phyloP scores from a whole-genome alignment of 2,888 invertebrate species.

The Dendrolimus houi region DNA sequence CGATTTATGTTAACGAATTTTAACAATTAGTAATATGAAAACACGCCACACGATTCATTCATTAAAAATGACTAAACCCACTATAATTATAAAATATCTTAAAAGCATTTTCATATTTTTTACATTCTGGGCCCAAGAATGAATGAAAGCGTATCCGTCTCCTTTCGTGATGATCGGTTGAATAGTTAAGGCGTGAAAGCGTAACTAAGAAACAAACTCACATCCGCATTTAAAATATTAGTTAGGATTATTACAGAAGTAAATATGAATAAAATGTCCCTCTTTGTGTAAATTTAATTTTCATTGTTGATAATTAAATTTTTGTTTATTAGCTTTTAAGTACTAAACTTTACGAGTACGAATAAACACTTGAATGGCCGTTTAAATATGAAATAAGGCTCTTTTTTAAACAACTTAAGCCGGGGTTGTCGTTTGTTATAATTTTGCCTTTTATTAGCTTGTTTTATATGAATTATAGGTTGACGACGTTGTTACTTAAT shows the following conservation, averaged over 20 bases:
- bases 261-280: not conserved
- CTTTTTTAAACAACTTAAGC: not conserved
- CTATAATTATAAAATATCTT: too few species aligned
- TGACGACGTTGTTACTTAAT: too few species aligned
- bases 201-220: not conserved
- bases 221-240: not conserved
- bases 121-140: not conserved
- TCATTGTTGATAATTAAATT: conserved; percentile 19
- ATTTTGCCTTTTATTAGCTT: not conserved
- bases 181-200: too few species aligned
- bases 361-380: not conserved
- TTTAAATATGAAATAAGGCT: not conserved
- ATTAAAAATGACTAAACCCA: too few species aligned
- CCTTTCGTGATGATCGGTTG: too few species aligned
- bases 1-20: too few species aligned
- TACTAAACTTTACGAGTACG: not conserved
- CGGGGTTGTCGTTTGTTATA: not conserved
- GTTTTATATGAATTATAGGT: not conserved
- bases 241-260: not conserved
- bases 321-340: conserved; percentile 7
- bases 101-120: not conserved
- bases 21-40: too few species aligned
- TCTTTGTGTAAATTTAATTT: conserved; percentile 12
- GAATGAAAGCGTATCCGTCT: too few species aligned
- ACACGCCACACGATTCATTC: too few species aligned